Base-by-base conservation (phyloP, 1,140 invertebrate genomes). In the Psix sp. region DNA sequence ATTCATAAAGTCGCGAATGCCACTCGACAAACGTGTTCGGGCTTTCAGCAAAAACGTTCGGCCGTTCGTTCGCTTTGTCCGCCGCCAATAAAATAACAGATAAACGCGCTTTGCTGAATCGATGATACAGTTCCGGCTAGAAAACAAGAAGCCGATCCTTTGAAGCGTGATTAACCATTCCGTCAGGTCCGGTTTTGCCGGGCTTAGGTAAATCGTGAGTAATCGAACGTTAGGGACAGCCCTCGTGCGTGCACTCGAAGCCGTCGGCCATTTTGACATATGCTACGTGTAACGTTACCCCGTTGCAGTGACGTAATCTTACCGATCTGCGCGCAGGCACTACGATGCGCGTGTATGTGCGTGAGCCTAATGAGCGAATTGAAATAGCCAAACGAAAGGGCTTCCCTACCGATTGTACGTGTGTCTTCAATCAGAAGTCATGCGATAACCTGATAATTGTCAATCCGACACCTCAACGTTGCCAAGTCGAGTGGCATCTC, bases 231-330 rank as follows among this genome's bases (percentile, higher is more conserved):
- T 21, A 48, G 42, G 52, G 62, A 51, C 51, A 33, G 48, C 48
- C 45, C 38, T 71, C 31, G 72, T 74, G 52, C 73, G 67, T 76
- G 67, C 54, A 20, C 20, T 16, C 11, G 59, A 18, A 36, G 29
- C 62, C 59, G 48, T 45, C 73, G 66, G 76, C 76, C 76, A 79
- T 79, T 73, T 77, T 79, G 76, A 79, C 78, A 74, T 76, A 79
- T 79, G 74, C 63, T 68, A 74, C 46, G 42, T 68, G 66, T 63
- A 71, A 71, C 52, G 52, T 66, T 56, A 57, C 52, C 62, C 73
- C 63, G 63, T 49, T 39, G 49, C 49, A 63, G 36, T 77, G 70
- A 79, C 68, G 77, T 77, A 77, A 79, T 75, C 68, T 76, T 31
- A n/a, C 59, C 65, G 74, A 79, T 74, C 77, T 56, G 68, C 65